Conservation (phyloP, 2,888 invertebrate species). For the Calephelis perditalis region DNA sequence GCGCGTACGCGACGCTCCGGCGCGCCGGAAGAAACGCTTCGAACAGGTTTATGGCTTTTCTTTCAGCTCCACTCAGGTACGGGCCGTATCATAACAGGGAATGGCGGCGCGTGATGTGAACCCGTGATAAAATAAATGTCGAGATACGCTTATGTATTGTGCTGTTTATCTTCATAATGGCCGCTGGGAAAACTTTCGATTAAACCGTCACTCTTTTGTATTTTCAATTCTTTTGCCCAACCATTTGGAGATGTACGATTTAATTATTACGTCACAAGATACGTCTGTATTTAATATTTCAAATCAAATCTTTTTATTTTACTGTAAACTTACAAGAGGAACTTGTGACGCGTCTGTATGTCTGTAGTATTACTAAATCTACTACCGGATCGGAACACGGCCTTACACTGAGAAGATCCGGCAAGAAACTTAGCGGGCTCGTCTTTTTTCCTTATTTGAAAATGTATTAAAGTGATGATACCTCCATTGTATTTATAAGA, state of each 20-base stretch:
- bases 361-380: too few relatives aligned
- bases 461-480: too few relatives aligned
- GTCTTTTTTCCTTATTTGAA: too few relatives aligned
- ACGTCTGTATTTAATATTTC: too few relatives aligned
- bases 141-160: slow-evolving; percentile 79
- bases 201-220: slow-evolving; percentile 57
- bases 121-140: slow-evolving; percentile 78
- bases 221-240: slow-evolving; percentile 21
- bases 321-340: too few relatives aligned
- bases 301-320: too few relatives aligned
- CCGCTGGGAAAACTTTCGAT: slow-evolving; percentile 72
- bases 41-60: slow-evolving; percentile 79
- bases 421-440: too few relatives aligned
- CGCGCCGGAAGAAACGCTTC: slow-evolving; percentile 72
- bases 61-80: slow-evolving; percentile 77
- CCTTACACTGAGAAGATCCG: too few relatives aligned
- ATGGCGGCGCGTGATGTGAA: slow-evolving; percentile 78
- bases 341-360: too few relatives aligned
- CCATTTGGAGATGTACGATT: background rate
- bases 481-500: too few relatives aligned
- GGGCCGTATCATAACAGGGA: slow-evolving; percentile 78
- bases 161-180: slow-evolving; percentile 79
- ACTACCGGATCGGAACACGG: too few relatives aligned
- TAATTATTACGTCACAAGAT: too few relatives aligned
- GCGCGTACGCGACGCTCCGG: slow-evolving; percentile 74